These are phyloP conservation scores for Lacanobia wlatinum DNA, from an alignment of 2,888 invertebrate genomes.

Conservation along the genomic window DNA sequence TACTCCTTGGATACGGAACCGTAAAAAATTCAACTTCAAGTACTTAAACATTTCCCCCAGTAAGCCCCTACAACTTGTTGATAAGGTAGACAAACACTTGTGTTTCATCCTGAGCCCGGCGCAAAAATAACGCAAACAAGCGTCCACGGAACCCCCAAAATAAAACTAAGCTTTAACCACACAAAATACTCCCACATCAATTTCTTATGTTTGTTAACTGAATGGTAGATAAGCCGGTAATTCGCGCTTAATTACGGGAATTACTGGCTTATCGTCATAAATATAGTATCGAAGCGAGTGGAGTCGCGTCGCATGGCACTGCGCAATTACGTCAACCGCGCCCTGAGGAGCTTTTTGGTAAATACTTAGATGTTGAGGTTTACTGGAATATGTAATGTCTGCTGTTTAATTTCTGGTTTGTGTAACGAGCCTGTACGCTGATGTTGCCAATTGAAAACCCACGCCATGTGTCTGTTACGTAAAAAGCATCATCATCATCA, in stretches of 20 bases:
- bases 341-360: slow-evolving; percentile 69
- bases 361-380: slow-evolving; percentile 54
- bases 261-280: slow-evolving; percentile 54
- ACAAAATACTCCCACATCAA: slow-evolving; percentile 12
- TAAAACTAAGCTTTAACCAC: not conserved
- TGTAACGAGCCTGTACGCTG: too few relatives aligned
- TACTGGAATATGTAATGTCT: slow-evolving; percentile 34
- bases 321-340: slow-evolving; percentile 71
- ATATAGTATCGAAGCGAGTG: slow-evolving; percentile 55
- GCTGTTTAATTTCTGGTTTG: not conserved
- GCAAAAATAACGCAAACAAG: slow-evolving; percentile 41
- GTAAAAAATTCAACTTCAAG: not conserved
- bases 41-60: slow-evolving; percentile 3
- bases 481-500: too few relatives aligned
- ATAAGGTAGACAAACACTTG: slow-evolving; percentile 43
- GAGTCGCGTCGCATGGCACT: slow-evolving; percentile 73
- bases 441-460: too few relatives aligned
- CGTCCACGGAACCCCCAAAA: not conserved
- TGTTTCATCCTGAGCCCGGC: slow-evolving; percentile 11
- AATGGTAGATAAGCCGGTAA: slow-evolving; percentile 33
- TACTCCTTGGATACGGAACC: too few relatives aligned
- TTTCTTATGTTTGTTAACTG: slow-evolving; percentile 48
- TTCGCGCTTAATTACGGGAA: slow-evolving; percentile 39
- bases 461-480: too few relatives aligned
- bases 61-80: slow-evolving; percentile 52